These are phyloP conservation scores for Otocyon megalotis DNA, from an alignment of 2,113 vertebrate species.

Conservation along the genomic window DNA sequence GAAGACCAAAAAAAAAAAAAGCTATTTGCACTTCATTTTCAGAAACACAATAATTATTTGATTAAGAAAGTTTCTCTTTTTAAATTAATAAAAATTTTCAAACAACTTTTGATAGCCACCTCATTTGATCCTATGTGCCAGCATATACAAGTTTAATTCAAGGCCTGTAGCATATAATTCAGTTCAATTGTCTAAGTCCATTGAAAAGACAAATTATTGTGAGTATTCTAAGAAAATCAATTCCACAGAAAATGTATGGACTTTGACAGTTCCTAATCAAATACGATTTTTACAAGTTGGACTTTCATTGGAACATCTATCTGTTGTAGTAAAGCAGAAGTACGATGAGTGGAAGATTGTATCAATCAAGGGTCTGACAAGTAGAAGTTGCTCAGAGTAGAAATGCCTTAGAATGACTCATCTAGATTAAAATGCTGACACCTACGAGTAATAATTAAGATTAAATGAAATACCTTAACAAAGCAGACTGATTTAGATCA, in stretches of 20 bases:
- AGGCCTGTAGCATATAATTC: not conserved
- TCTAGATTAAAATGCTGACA: not conserved
- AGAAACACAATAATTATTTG: not conserved
- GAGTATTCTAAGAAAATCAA: not conserved
- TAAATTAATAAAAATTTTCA: not conserved
- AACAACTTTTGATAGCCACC: not conserved
- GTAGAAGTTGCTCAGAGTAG: not conserved
- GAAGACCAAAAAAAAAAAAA: not conserved
- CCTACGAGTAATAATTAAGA: not conserved
- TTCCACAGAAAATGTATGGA: not conserved
- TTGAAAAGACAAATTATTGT: not conserved
- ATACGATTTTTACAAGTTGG: not conserved
- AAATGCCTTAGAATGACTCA: not conserved
- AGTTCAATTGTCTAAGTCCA: not conserved
- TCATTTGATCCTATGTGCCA: not conserved
- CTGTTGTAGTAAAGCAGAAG: not conserved
- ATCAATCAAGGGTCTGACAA: not conserved
- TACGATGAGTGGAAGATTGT: not conserved
- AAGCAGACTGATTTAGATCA: not conserved
- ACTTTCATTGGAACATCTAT: not conserved
- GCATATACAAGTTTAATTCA: not conserved
- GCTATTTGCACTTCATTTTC: not conserved
- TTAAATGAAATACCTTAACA: not conserved
- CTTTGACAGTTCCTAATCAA: not conserved
- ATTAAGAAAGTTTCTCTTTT: not conserved